phyloP scores from a whole-genome alignment of 2,888 invertebrate genomes.

The Chymomyza procnemis region DNA sequence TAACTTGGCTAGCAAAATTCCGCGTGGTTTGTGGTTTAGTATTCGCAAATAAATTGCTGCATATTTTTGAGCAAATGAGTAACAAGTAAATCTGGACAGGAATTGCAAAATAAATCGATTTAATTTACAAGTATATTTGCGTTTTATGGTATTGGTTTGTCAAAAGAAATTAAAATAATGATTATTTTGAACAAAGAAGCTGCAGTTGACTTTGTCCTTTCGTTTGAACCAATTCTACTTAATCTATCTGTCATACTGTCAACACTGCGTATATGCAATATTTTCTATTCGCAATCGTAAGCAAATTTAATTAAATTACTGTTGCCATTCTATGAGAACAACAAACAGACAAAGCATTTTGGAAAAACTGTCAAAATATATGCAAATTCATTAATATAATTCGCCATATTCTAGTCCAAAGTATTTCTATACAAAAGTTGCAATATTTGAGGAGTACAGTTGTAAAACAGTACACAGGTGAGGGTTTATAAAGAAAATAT shows the following conservation, averaged over 20 bases:
- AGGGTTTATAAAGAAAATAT: no score
- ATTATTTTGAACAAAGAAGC: conserved; percentile 27
- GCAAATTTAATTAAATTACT: conserved; percentile 64
- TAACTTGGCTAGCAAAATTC: not conserved
- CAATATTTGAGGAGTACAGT: no score
- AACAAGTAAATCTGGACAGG: conserved; percentile 13
- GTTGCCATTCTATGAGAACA: not conserved
- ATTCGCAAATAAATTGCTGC: conserved; percentile 64
- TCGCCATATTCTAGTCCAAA: not conserved
- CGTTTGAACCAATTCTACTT: not conserved
- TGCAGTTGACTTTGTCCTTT: conserved; percentile 36
- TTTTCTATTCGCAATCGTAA: not conserved
- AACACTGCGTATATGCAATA: conserved; percentile 36
- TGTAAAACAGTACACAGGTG: no score
- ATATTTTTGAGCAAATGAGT: conserved; percentile 61
- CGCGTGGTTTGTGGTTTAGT: not conserved
- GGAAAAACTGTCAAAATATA: conserved; percentile 42
- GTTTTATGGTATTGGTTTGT: conserved; percentile 32
- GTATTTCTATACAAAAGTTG: not conserved
- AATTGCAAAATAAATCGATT: conserved; percentile 68
- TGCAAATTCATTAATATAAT: conserved; percentile 51
- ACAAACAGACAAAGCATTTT: conserved; percentile 16
- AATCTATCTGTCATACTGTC: conserved; percentile 11
- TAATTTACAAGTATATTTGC: conserved; percentile 57
- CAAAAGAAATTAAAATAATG: conserved; percentile 67